Evolutionary conservation across 2,888 invertebrate species (phyloP), one percentile per base, ranked within the genome.

Genomic region (Laspeyria flexula): DNA sequence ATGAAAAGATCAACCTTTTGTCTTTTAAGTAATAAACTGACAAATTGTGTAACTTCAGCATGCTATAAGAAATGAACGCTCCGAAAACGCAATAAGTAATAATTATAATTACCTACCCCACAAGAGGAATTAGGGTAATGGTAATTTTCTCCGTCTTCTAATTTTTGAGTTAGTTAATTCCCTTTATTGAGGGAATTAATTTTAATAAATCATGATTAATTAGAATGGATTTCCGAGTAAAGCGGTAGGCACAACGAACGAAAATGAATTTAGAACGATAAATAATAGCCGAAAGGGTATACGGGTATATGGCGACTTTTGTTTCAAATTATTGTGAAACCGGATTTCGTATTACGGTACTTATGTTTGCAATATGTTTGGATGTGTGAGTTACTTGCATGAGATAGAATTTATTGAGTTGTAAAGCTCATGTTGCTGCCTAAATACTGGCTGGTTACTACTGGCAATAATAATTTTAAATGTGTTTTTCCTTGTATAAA

Each of bases 121-220:
- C 37, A 10, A 45, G 25, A 13, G 41, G 50, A 49, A 47, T 55
- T 45, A 49, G 16, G 31, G 42, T 47, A 37, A 47, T 35, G 54
- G 47, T 41, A 47, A 40, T 55, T 16, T 29, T 42, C 44, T 45
- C 50, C 39, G 21, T 45, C 44, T 43, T 37, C 47, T 30, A 55
- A 54, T 54, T 58, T 55, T 59, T 54, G 51, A 63, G 58, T 65
- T 71, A 63, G 58, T 65, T 71, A 65, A 65, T 63, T 62, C 67
- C 48, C 45, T 60, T 77, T 73, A 78, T 73, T 65, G 59, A 61
- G 45, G 43, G 65, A 67, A 71, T 76, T 73, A 65, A 76, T 76
- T 73, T 72, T 71, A 75, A 75, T 77, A 75, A 78, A 77, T 77
- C 73, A 73, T 65, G 66, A 77, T 77, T 73, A 75, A 71, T 71